A percentile compares a stretch with the other conserved stretches of the same genome.
phyloP scores from a whole-genome alignment of 2,888 invertebrate genomes.

The Empis stercorea region DNA sequence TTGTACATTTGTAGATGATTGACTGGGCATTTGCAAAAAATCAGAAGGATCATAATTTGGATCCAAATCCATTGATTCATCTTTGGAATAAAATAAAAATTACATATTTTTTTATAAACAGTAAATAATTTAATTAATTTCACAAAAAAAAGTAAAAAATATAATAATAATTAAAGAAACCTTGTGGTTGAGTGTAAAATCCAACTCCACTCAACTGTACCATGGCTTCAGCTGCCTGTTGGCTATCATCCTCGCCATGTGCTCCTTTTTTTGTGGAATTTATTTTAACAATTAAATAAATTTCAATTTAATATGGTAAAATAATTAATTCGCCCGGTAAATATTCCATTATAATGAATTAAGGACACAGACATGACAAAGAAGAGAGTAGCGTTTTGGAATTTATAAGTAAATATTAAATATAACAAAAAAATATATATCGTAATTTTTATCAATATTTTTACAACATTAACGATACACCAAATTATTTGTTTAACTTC shows the following conservation, averaged over 20 bases:
- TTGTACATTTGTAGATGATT: conserved; percentile 13
- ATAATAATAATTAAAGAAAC: conserved; percentile 23
- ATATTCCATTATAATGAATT: conserved; percentile 1
- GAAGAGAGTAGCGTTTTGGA: background rate
- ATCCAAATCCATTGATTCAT: conserved; percentile 63
- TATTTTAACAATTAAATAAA: background rate
- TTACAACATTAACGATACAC: no score
- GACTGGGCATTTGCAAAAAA: conserved; percentile 49
- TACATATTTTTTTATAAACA: conserved; percentile 8
- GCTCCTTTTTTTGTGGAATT: conserved; percentile 27
- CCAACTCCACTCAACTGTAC: conserved; percentile 56
- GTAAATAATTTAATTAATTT: conserved; percentile 5
- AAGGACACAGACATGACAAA: background rate
- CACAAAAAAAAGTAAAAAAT: conserved; percentile 10
- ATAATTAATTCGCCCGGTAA: background rate
- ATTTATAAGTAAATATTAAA: no score
- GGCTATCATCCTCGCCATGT: conserved; percentile 46
- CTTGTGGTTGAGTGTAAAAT: conserved; percentile 43
- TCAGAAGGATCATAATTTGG: conserved; percentile 79
- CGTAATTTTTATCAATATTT: no score
- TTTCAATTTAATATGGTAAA: background rate
- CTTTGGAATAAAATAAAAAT: conserved; percentile 27
- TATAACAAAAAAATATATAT: no score
- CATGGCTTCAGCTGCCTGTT: conserved; percentile 65
- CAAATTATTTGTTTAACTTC: no score